Evolutionary conservation across 2,888 invertebrate genomes (phyloP).

Genomic region (Punctoribates punctum): DNA sequence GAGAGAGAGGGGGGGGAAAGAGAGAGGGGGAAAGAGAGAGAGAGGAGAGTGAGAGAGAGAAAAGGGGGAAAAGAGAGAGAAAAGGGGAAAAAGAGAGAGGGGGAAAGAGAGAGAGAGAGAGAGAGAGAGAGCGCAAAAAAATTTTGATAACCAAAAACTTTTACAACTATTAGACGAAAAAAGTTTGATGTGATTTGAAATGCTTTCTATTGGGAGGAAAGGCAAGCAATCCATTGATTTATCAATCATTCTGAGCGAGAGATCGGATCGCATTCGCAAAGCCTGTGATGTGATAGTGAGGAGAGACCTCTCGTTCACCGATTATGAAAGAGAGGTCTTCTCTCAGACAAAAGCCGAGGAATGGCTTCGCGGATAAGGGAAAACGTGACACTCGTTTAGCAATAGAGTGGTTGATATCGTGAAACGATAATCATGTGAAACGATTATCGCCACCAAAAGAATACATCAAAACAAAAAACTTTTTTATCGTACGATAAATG

Average conservation of each 20-base stretch:
- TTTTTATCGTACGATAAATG: background rate
- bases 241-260: slow-evolving; percentile 1
- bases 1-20: no score
- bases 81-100: no score
- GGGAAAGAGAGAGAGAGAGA: no score
- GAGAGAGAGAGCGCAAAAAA: no score
- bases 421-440: slow-evolving; percentile 17
- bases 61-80: no score
- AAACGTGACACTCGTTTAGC: slow-evolving; percentile 32
- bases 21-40: no score
- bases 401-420: slow-evolving; percentile 6
- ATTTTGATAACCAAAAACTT: background rate
- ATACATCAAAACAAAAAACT: background rate
- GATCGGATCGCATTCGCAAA: background rate
- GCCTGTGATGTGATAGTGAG: background rate
- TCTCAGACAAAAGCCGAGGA: background rate
- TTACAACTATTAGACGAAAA: background rate
- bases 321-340: background rate
- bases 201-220: slow-evolving; percentile 8
- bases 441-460: background rate
- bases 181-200: background rate
- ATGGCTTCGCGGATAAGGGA: slow-evolving; percentile 20
- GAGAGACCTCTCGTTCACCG: background rate
- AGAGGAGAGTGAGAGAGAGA: no score
- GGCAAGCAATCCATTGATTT: background rate